phyloP scores from a whole-genome alignment of 2,888 invertebrate genomes.

The Sarcophaga carnaria region DNA sequence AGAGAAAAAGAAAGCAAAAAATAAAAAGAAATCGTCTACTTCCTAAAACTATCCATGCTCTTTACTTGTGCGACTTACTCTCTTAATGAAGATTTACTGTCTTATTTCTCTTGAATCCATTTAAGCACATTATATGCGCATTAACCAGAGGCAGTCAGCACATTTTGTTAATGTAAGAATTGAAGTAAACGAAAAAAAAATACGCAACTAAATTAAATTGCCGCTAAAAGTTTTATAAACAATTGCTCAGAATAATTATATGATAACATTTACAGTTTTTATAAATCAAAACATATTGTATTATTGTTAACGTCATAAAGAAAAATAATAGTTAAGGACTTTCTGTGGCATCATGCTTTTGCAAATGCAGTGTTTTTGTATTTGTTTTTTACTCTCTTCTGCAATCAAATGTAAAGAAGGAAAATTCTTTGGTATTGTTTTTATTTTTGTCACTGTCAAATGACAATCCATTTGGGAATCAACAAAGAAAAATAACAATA shows the following conservation, averaged over 20 bases:
- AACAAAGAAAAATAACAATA: constrained; percentile 33
- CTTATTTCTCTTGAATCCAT: constrained; percentile 21
- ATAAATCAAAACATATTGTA: no score
- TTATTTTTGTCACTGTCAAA: constrained; percentile 31
- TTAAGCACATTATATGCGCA: constrained; percentile 42
- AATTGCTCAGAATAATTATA: background rate
- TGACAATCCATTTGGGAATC: constrained; percentile 41
- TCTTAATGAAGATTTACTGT: constrained; percentile 31
- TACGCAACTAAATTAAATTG: no score
- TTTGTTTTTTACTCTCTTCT: constrained; percentile 9
- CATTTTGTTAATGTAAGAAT: constrained; percentile 18
- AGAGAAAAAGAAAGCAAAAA: background rate
- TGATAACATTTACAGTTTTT: background rate
- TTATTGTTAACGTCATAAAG: background rate
- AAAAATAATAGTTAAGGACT: background rate
- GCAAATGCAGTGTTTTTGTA: background rate
- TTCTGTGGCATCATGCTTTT: background rate
- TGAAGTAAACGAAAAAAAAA: background rate
- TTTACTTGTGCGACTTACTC: constrained; percentile 26
- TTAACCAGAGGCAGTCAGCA: constrained; percentile 1
- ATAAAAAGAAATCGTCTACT: constrained; percentile 4
- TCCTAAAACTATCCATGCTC: constrained; percentile 48
- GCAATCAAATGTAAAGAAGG: background rate
- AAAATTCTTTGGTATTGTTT: constrained; percentile 18
- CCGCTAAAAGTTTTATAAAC: background rate